These are phyloP conservation scores for Papilio demoleus DNA, from an alignment of 2,888 invertebrate species.

Conservation along the genomic window DNA sequence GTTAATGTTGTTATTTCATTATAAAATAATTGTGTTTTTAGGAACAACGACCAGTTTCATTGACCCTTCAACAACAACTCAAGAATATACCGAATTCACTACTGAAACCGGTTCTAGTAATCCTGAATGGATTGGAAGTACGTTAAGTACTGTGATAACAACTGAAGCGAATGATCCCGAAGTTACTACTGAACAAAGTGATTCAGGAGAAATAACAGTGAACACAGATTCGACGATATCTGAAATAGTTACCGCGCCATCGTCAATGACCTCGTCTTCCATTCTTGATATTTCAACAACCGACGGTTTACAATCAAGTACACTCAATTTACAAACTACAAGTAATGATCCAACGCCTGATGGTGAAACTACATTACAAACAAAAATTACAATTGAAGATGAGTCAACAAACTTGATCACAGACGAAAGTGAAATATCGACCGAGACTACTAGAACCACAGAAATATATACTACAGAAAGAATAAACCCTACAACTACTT, in stretches of 20 bases:
- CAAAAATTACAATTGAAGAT: not conserved
- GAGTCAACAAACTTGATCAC: not conserved
- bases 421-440: no score
- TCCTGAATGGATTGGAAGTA: not conserved
- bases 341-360: not conserved
- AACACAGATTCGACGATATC: not conserved
- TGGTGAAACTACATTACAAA: not conserved
- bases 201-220: not conserved
- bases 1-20: no score
- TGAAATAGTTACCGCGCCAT: not conserved
- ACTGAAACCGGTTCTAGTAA: constrained; percentile 4
- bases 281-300: not conserved
- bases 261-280: not conserved
- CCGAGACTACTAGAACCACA: no score
- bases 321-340: not conserved
- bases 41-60: not conserved
- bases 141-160: not conserved
- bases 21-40: no score
- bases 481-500: not conserved
- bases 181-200: not conserved
- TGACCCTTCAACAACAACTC: not conserved
- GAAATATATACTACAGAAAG: no score
- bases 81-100: not conserved
- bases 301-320: not conserved
- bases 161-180: not conserved